Conservation (phyloP, 1,140 invertebrate genomes). For the Lineus longissimus region DNA sequence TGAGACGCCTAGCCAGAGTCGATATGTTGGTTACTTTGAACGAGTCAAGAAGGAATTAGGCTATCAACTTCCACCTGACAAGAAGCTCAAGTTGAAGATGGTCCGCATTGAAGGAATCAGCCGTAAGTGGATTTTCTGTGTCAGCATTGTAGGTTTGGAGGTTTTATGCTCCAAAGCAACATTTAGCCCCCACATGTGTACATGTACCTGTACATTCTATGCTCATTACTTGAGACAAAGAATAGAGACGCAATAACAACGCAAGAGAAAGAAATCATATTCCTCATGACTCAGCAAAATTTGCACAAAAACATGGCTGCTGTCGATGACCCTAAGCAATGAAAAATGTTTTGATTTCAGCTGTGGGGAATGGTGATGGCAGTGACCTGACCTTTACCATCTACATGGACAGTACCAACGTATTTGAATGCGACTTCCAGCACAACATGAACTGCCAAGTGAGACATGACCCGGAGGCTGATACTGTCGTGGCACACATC, state of each 20-base stretch:
- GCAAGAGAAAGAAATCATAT: no score
- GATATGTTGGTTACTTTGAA: slow-evolving; percentile 61
- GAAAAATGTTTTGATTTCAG: slow-evolving; percentile 9
- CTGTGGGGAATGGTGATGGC: slow-evolving; percentile 57
- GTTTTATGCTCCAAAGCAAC: no score
- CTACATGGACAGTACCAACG: slow-evolving; percentile 34
- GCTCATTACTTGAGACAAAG: no score
- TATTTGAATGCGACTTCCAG: slow-evolving; percentile 53
- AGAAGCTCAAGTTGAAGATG: slow-evolving; percentile 45
- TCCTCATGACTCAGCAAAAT: no score
- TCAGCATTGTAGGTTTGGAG: no score
- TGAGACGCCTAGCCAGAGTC: slow-evolving; percentile 60
- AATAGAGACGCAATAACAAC: no score
- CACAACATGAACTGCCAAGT: slow-evolving; percentile 54
- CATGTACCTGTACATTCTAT: no score
- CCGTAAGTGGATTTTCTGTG: slow-evolving; percentile 31
- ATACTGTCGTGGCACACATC: slow-evolving; percentile 44
- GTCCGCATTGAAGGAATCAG: slow-evolving; percentile 51
- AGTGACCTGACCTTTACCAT: slow-evolving; percentile 55
- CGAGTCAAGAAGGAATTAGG: slow-evolving; percentile 51
- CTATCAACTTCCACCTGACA: slow-evolving; percentile 50
- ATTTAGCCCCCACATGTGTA: no score
- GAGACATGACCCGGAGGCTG: slow-evolving; percentile 39
- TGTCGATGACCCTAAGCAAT: no score
- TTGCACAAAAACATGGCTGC: no score